phyloP scores from a whole-genome alignment of 1,140 invertebrate genomes.

The Ceratina japonica region DNA sequence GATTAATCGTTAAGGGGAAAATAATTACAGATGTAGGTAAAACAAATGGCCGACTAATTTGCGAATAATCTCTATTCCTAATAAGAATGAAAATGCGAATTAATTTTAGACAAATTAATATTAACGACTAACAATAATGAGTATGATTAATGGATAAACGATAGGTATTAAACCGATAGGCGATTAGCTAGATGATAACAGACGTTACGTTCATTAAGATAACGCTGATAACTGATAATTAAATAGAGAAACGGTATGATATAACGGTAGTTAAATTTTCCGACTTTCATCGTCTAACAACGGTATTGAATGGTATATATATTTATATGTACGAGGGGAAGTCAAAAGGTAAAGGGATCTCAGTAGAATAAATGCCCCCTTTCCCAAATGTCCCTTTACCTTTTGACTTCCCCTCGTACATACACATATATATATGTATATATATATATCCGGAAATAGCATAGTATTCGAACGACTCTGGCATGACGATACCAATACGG shows the following conservation, averaged over 20 bases:
- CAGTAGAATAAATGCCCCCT: no score
- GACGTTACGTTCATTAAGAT: conserved; percentile 35
- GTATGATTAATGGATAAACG: conserved; percentile 6
- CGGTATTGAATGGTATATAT: conserved; percentile 43
- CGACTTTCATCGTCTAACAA: conserved; percentile 52
- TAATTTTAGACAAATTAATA: conserved; percentile 46
- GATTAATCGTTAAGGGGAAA: conserved; percentile 32
- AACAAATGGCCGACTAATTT: conserved; percentile 43
- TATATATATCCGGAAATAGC: conserved; percentile 50
- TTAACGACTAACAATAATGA: conserved; percentile 27
- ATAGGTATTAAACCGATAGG: conserved; percentile 28
- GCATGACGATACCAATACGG: not conserved
- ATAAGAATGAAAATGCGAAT: conserved; percentile 39
- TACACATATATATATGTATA: conserved; percentile 41
- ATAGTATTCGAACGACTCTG: conserved; percentile 51
- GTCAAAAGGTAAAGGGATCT: no score
- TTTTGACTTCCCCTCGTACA: no score
- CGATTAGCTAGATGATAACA: conserved; percentile 13
- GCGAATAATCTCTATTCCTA: conserved; percentile 47
- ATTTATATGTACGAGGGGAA: no score
- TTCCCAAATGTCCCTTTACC: no score
- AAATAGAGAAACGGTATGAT: conserved; percentile 24
- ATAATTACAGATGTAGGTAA: conserved; percentile 42
- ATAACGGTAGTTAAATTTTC: conserved; percentile 39
- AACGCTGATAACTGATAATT: conserved; percentile 20